These are phyloP conservation scores for Myotis planiceps DNA, from an alignment of 2,797 vertebrate species.

Conservation along the genomic window DNA sequence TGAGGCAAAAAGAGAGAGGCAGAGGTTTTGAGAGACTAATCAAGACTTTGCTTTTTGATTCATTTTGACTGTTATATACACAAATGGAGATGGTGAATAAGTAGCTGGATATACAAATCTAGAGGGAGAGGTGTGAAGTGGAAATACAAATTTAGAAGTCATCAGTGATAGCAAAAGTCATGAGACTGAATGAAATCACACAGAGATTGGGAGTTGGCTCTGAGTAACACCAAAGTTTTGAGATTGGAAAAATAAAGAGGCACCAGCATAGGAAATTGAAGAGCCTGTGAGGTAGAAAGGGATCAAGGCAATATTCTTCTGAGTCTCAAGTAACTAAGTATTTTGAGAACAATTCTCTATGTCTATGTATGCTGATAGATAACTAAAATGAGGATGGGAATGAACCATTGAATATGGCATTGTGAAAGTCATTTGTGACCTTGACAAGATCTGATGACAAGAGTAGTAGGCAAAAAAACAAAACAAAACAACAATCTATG, in stretches of 20 bases:
- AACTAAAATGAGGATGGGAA: conserved; percentile 1
- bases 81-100: background rate
- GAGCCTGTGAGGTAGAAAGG: background rate
- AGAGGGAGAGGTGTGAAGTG: background rate
- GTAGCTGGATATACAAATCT: background rate
- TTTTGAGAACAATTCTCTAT: background rate
- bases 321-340: background rate
- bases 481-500: background rate
- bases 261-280: background rate
- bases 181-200: background rate
- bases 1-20: background rate
- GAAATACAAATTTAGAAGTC: background rate
- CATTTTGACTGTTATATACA: background rate
- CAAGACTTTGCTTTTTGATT: background rate
- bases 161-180: background rate
- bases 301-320: background rate
- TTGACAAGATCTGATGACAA: background rate
- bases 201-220: background rate
- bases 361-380: background rate
- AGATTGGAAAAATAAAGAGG: background rate
- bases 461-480: background rate
- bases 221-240: background rate
- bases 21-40: background rate
- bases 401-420: background rate
- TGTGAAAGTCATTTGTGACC: background rate